Percentiles rank a stretch among this genome's conserved stretches.
Conservation (phyloP, 2,113 vertebrate genomes). For the Chitala chitala region DNA sequence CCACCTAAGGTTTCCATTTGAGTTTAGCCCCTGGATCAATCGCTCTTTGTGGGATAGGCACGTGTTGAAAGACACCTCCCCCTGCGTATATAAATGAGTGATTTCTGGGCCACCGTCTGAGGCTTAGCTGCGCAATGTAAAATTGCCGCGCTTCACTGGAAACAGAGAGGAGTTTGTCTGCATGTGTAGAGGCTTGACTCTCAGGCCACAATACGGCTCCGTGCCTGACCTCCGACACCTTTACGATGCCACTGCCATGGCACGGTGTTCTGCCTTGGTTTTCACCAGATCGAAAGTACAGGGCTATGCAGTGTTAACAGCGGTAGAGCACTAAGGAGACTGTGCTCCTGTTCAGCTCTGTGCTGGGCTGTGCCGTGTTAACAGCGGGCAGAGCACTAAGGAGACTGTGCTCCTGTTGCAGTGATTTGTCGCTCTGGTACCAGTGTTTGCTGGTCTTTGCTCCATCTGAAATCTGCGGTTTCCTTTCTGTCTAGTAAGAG, state of each 20-base stretch:
- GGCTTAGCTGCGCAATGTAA: background rate
- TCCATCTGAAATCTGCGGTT: background rate
- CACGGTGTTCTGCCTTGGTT: too few relatives aligned
- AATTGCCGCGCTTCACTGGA: background rate
- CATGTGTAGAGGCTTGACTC: background rate
- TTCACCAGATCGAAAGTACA: too few relatives aligned
- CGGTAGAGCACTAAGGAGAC: too few relatives aligned
- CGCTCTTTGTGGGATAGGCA: background rate
- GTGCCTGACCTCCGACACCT: background rate
- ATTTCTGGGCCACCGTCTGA: background rate
- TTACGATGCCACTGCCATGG: too few relatives aligned
- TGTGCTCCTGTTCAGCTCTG: too few relatives aligned
- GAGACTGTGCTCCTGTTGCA: too few relatives aligned
- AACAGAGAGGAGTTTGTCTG: constrained; percentile 4
- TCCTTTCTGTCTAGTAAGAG: background rate
- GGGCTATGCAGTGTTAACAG: too few relatives aligned
- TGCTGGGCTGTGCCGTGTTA: too few relatives aligned
- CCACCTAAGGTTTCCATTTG: too few relatives aligned
- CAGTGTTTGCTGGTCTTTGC: background rate
- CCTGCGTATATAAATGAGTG: background rate
- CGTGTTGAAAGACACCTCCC: background rate
- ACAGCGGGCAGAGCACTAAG: too few relatives aligned
- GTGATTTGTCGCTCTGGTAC: too few relatives aligned
- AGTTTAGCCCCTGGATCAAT: background rate
- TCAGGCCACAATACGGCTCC: background rate